Evolutionary conservation across 2,797 vertebrate species (phyloP), one percentile per base, ranked within the genome.

Genomic region (Pygocentrus nattereri): DNA sequence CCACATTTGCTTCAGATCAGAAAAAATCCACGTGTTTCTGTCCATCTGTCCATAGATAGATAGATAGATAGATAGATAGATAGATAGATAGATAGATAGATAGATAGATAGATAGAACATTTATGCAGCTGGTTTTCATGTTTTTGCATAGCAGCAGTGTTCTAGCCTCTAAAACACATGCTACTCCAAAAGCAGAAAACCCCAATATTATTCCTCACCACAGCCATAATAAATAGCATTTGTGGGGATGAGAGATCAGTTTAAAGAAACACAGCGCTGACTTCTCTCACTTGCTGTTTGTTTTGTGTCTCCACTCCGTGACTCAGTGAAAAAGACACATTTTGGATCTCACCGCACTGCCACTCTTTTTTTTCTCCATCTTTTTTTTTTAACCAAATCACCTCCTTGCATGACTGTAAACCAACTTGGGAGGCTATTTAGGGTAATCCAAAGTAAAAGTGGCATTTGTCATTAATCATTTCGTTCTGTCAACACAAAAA

Each of bases 141-240:
- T 78, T 80, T 74, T 80, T 52, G 41, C 50, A 81, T 69, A 68
- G 71, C 74, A 62, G 47, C 78, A 78, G 31, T 23, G 65, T 64
- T 69, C 74, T 78, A 64, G 41, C 62, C 74, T 78, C 79, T 70
- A 80, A 81, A 86, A 74, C 82, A 84, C 52, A 27, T 85, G 71
- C 62, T 80, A 72, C 77, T 88, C 89, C 84, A 85, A 89, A 88
- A 80, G 81, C 23, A 86, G 52, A 89, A 86, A 88, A 87, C 83
- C 75, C 73, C 79, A 85, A 88, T 90, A 90, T 90, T 92, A 90
- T 90, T 84, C 73, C 78, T 88, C 67, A 87, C 85, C 82, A 87
- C 78, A 90, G 86, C 87, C 87, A 91, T 87, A 92, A 92, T 90
- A 91, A 85, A 91, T 88, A 87, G 80, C 74, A 69, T 88, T 82